Evolutionary conservation across 2,888 invertebrate species (phyloP), one percentile per base, ranked within the genome.

Genomic region (Prosapia bicincta): DNA sequence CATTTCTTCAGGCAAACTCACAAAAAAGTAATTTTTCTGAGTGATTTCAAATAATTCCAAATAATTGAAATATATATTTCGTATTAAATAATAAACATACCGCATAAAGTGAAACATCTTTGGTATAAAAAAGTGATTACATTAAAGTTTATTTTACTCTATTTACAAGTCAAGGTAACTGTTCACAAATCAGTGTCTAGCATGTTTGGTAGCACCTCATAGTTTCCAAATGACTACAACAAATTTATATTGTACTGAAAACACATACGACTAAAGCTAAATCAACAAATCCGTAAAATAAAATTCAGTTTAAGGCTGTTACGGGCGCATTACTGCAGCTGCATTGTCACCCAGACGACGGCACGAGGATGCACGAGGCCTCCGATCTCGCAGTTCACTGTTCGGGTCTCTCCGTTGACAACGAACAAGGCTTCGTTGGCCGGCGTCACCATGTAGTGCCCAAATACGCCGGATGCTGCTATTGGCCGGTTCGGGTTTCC

Each of bases 351-450:
- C 91, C 91, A 91, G 72, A 91, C 90, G 73, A 90, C 85, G 78
- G 89, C 87, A 78, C 89, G 87, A 24, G 91, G 91, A 83, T 91
- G 90, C 68, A 88, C 86, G 71, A 92, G 86, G 69, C 90, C 90
- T 69, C 90, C 90, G 80, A 92, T 92, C 84, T 92, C 91, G 85
- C 93, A 93, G 85, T 92, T 92, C 77, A 92, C 90, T 68, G 90
- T 90, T 82, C 90, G 86, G 78, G 90, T 90, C 81, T 89, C 88
- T 10, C 91, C 92, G 83, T 92, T 92, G 77, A 93, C 86, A 66
- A 93, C 90, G 83, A 91, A 90, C 30, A 92, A 85, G 15, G 92
- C 90, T 81, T 91, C 90, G 82, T 88, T 89, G 74, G 91, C 90
- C 0, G 92, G 91, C 43, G 91, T 90, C 78, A 92, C 90, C 88